Evolutionary conservation across 2,888 invertebrate genomes (phyloP).

Genomic region (Cryptops parisi): DNA sequence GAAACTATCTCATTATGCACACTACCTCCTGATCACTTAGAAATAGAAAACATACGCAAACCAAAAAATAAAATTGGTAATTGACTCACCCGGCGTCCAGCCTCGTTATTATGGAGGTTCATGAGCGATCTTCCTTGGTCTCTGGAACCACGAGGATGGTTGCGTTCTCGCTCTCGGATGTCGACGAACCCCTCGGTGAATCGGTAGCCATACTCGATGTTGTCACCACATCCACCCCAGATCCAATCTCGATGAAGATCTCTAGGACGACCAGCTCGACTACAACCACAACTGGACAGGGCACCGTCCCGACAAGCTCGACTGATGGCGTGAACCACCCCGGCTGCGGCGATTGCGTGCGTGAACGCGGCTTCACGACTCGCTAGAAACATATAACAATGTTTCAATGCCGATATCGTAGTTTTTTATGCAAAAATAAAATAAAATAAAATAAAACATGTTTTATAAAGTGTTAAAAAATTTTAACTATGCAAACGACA

Average conservation of each 20-base stretch:
- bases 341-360: conserved; percentile 41
- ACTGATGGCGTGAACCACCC: conserved; percentile 71
- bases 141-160: conserved; percentile 62
- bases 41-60: too few relatives aligned
- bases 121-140: conserved; percentile 78
- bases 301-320: conserved; percentile 83
- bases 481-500: too few relatives aligned
- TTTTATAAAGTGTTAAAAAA: too few relatives aligned
- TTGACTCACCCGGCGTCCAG: conserved; percentile 72
- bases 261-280: conserved; percentile 61
- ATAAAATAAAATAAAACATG: too few relatives aligned
- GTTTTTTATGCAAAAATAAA: too few relatives aligned
- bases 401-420: too few relatives aligned
- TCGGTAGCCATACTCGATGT: conserved; percentile 91
- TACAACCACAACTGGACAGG: conserved; percentile 79
- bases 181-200: conserved; percentile 48
- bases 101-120: conserved; percentile 97
- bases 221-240: conserved; percentile 98
- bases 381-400: conserved; percentile 34
- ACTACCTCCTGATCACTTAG: too few relatives aligned
- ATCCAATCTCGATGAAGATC: conserved; percentile 83
- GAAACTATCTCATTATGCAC: too few relatives aligned
- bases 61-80: too few relatives aligned
- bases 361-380: conserved; percentile 43
- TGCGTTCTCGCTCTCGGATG: conserved; percentile 60